A percentile compares a stretch with the other conserved stretches of the same genome.
These are phyloP conservation scores for Abramis brama DNA, from an alignment of 2,113 vertebrate species.

Conservation along the genomic window DNA sequence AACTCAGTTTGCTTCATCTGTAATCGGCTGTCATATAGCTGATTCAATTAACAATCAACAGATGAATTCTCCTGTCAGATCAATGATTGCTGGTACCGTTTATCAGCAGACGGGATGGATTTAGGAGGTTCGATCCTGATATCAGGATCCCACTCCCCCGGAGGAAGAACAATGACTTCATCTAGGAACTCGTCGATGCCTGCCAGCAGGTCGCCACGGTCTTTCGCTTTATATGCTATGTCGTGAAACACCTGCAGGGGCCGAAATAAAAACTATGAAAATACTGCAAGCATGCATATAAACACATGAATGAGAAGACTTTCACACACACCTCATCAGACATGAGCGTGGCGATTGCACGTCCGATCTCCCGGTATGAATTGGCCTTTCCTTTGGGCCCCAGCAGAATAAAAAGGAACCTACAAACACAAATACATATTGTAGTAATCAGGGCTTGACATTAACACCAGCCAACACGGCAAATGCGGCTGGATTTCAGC, in stretches of 20 bases:
- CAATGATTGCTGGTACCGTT: conserved; percentile 78
- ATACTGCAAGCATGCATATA: neutral
- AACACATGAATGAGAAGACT: neutral
- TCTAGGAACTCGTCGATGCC: conserved; percentile 98
- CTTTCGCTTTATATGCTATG: conserved; percentile 97
- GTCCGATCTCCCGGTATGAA: conserved; percentile 96
- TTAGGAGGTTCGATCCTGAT: conserved; percentile 98
- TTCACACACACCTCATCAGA: conserved; percentile 87
- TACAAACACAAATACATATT: conserved; percentile 53
- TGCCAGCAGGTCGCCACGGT: conserved; percentile 90
- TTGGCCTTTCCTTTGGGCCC: conserved; percentile 98
- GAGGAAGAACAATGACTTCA: conserved; percentile 96
- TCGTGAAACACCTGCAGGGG: conserved; percentile 92
- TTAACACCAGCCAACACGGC: too few relatives aligned
- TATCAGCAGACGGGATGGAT: conserved; percentile 93
- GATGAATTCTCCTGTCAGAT: too few relatives aligned
- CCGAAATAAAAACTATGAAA: neutral
- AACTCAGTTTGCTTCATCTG: neutral
- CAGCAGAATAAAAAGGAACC: conserved; percentile 94
- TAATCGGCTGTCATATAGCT: too few relatives aligned
- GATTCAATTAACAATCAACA: neutral
- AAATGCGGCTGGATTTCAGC: too few relatives aligned
- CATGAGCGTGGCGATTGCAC: conserved; percentile 96
- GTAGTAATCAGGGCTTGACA: neutral
- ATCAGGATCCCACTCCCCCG: conserved; percentile 96